Conservation (phyloP, 2,113 vertebrate genomes). For the Pterocles gutturalis region DNA sequence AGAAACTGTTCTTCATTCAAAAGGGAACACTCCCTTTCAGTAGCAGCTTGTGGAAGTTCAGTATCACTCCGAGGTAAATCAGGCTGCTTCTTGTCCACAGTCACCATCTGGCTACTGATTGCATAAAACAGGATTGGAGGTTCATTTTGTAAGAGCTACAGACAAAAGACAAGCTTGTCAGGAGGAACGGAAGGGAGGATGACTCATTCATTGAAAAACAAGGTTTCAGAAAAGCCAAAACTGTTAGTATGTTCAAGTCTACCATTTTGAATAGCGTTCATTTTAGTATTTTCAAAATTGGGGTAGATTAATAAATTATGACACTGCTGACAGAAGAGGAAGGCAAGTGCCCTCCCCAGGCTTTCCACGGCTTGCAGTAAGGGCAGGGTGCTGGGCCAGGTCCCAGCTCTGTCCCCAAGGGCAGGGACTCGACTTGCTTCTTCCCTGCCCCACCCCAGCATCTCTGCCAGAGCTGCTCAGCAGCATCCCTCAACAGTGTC, state of each 20-base stretch:
- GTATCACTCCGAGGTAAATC: neutral
- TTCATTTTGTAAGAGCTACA: neutral
- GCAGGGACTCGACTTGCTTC: neutral
- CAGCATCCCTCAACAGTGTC: neutral
- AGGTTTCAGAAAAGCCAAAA: neutral
- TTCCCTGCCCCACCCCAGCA: neutral
- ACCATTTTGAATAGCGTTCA: neutral
- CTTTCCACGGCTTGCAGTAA: fast-evolving
- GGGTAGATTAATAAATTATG: neutral
- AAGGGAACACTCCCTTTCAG: neutral
- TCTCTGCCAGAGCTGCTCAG: neutral
- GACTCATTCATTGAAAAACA: neutral
- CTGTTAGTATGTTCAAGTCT: neutral
- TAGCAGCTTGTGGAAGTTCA: slow-evolving; percentile 8
- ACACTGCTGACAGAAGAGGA: neutral
- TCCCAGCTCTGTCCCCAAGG: neutral
- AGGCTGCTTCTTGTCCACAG: slow-evolving; percentile 43
- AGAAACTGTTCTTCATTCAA: neutral
- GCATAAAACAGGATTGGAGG: neutral
- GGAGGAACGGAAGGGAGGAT: neutral
- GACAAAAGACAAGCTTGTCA: neutral
- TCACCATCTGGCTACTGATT: slow-evolving; percentile 20
- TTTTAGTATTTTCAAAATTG: neutral
- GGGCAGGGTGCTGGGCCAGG: neutral
- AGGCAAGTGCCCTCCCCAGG: neutral